Conservation (phyloP, 2,888 invertebrate genomes). For the Carcina quercana region DNA sequence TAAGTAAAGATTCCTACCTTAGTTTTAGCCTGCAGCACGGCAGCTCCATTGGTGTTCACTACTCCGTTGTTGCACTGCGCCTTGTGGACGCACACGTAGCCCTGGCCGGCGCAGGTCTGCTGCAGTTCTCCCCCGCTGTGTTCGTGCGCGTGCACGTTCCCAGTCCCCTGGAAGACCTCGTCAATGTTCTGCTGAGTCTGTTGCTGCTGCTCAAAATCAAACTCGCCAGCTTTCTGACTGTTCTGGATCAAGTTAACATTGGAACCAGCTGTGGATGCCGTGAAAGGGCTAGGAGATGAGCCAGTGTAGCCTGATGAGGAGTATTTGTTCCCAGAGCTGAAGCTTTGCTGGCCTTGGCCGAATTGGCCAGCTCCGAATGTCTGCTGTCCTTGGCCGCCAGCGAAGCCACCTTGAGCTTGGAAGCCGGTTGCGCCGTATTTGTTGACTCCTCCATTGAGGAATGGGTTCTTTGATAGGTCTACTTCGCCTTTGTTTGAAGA, state of each 20-base stretch:
- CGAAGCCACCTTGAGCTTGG: constrained; percentile 12
- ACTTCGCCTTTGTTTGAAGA: constrained; percentile 38
- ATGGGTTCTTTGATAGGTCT: constrained; percentile 48
- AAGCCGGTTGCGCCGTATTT: constrained; percentile 18
- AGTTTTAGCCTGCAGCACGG: constrained; percentile 60
- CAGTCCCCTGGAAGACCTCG: constrained; percentile 47
- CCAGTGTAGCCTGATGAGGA: constrained; percentile 41
- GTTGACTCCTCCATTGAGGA: constrained; percentile 36
- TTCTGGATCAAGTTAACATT: constrained; percentile 54
- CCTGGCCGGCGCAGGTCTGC: constrained; percentile 73
- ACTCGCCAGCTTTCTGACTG: constrained; percentile 40
- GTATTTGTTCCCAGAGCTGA: constrained; percentile 28
- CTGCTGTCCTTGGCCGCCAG: constrained; percentile 1
- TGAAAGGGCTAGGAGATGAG: constrained; percentile 55
- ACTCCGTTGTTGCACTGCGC: constrained; percentile 77
- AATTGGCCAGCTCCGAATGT: constrained; percentile 9
- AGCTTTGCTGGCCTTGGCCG: constrained; percentile 19
- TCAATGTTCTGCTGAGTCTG: constrained; percentile 52
- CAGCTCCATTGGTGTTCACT: constrained; percentile 63
- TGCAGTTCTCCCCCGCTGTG: constrained; percentile 49
- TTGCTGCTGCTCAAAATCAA: constrained; percentile 43
- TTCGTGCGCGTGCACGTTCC: constrained; percentile 41
- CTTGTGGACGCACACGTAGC: constrained; percentile 76
- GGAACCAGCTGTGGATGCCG: constrained; percentile 36
- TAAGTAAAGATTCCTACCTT: constrained; percentile 64